Evolutionary conservation across 1,140 invertebrate genomes (phyloP).

Genomic region (Zaprionus ornatus): DNA sequence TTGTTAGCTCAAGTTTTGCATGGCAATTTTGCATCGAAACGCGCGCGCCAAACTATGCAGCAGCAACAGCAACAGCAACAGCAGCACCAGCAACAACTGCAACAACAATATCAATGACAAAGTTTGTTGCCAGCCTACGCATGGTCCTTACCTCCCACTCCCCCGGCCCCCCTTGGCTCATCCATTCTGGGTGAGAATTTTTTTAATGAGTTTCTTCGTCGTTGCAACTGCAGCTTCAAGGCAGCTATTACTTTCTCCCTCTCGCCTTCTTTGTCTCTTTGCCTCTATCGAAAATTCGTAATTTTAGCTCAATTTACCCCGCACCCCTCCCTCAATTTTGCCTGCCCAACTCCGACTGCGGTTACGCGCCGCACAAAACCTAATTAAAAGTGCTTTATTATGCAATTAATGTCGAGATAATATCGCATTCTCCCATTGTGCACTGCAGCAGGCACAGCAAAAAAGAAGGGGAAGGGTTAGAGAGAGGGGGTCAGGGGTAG

Average conservation of each 20-base stretch:
- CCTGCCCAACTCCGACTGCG: neutral
- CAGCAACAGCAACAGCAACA: slow-evolving; percentile 13
- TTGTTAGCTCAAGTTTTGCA: slow-evolving; percentile 32
- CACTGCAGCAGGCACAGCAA: slow-evolving; percentile 13
- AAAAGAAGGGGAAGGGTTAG: neutral
- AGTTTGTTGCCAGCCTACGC: slow-evolving; percentile 7
- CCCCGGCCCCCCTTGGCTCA: too few relatives aligned
- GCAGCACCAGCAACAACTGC: neutral
- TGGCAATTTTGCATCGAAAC: slow-evolving; percentile 23
- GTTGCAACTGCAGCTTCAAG: slow-evolving; percentile 32
- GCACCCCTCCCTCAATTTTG: neutral
- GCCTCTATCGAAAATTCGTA: neutral
- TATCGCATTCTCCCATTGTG: slow-evolving; percentile 62
- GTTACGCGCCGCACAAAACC: slow-evolving; percentile 57
- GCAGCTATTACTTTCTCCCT: neutral
- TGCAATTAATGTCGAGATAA: slow-evolving; percentile 79
- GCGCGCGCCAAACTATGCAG: slow-evolving; percentile 30
- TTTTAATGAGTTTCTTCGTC: slow-evolving; percentile 63
- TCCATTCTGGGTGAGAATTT: slow-evolving; percentile 39
- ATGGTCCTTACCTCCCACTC: neutral
- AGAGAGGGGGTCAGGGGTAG: neutral
- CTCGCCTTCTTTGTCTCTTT: neutral
- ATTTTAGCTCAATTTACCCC: neutral
- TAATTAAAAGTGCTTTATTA: slow-evolving; percentile 82
- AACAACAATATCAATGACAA: slow-evolving; percentile 19